phyloP scores from a whole-genome alignment of 2,797 vertebrate species.

The Peromyscus eremicus region DNA sequence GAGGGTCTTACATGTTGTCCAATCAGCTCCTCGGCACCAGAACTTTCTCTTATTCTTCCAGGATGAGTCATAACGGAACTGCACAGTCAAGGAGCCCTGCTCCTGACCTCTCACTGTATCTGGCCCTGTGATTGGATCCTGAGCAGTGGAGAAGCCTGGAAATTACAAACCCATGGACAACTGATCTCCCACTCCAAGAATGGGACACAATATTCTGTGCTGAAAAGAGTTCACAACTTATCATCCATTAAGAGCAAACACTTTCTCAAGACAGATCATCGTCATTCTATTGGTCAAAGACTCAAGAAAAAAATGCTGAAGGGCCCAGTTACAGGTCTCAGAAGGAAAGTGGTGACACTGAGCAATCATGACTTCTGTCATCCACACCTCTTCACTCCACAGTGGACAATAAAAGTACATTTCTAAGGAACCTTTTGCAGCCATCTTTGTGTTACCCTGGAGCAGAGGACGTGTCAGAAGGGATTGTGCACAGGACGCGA shows the following conservation, averaged over 20 bases:
- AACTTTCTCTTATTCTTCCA: background rate
- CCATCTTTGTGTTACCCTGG: background rate
- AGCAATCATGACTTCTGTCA: background rate
- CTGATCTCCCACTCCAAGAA: background rate
- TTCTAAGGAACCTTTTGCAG: background rate
- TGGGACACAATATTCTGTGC: too few relatives aligned
- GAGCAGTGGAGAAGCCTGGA: conserved; percentile 48
- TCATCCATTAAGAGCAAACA: background rate
- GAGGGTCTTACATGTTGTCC: fast-evolving
- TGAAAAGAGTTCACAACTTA: background rate
- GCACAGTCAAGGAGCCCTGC: background rate
- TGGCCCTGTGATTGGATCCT: background rate
- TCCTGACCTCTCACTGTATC: fast-evolving
- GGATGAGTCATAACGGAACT: background rate
- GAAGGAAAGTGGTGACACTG: background rate
- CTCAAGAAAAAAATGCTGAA: background rate
- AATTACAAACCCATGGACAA: conserved; percentile 14
- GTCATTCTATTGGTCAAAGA: background rate
- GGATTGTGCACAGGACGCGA: background rate
- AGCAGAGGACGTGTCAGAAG: background rate
- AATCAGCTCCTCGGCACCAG: conserved; percentile 26
- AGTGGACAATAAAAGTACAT: background rate
- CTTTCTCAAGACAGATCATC: background rate
- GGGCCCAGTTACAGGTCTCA: too few relatives aligned
- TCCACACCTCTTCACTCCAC: background rate